These are phyloP conservation scores for Trisateles emortualis DNA, from an alignment of 2,888 invertebrate genomes.

Conservation along the genomic window DNA sequence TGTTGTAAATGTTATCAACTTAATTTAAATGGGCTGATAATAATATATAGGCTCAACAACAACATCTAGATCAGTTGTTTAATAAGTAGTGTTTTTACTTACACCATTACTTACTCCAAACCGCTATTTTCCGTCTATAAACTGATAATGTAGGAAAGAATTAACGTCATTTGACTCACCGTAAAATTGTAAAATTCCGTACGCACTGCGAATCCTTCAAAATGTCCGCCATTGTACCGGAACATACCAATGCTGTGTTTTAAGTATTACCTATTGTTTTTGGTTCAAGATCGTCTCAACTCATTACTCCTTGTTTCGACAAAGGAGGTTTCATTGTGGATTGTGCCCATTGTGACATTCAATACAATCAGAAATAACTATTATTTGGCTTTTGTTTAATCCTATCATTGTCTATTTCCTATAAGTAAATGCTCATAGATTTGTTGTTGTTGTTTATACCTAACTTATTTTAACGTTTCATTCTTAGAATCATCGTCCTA, in stretches of 20 bases:
- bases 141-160: too few relatives aligned
- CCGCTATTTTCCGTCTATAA: too few relatives aligned
- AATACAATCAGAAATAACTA: conserved; percentile 17
- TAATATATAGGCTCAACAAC: too few relatives aligned
- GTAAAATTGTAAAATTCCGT: conserved; percentile 27
- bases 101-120: too few relatives aligned
- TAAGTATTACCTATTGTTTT: conserved; percentile 40
- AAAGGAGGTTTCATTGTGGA: conserved; percentile 13
- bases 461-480: too few relatives aligned
- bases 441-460: too few relatives aligned
- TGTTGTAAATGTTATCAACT: too few relatives aligned
- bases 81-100: too few relatives aligned
- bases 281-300: conserved; percentile 50
- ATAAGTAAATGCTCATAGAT: not conserved
- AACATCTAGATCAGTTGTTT: too few relatives aligned
- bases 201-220: conserved; percentile 29
- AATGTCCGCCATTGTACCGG: conserved; percentile 21
- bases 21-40: too few relatives aligned
- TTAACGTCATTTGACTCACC: conserved; percentile 14
- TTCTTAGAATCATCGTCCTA: too few relatives aligned
- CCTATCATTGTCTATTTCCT: not conserved
- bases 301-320: conserved; percentile 39
- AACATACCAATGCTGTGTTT: conserved; percentile 37
- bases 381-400: conserved; percentile 1
- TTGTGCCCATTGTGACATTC: conserved; percentile 32